Evolutionary conservation across 2,888 invertebrate genomes (phyloP).

Genomic region (Clanis bilineata): DNA sequence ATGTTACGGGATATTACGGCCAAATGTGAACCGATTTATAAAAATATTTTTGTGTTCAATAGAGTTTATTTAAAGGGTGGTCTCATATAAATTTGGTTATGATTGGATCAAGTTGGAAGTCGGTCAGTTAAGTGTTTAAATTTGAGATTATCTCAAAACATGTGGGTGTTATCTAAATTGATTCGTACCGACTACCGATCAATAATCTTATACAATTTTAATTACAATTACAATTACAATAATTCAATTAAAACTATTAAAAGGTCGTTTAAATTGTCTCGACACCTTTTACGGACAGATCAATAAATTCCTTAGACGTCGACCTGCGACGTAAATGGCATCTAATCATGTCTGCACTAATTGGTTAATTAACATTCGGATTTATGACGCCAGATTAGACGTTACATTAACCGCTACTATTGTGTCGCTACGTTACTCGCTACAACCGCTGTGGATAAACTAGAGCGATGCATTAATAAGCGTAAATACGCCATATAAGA

Average conservation of each 20-base stretch:
- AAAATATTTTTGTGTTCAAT: no score
- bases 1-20: no score
- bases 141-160: background rate
- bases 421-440: background rate
- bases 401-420: background rate
- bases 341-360: slow-evolving; percentile 6
- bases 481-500: background rate
- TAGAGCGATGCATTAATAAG: background rate
- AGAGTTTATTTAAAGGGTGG: no score
- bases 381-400: slow-evolving; percentile 7
- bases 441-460: background rate
- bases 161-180: background rate
- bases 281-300: background rate
- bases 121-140: no score
- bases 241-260: background rate
- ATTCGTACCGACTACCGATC: background rate
- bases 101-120: no score
- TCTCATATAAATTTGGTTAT: no score
- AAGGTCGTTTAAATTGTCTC: background rate
- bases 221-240: no score
- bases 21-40: no score
- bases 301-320: slow-evolving; percentile 4
- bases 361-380: slow-evolving; percentile 10
- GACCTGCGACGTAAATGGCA: slow-evolving; percentile 1
- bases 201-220: background rate